These are phyloP conservation scores for Tenodera sinensis DNA, from an alignment of 2,888 invertebrate species.

Conservation along the genomic window DNA sequence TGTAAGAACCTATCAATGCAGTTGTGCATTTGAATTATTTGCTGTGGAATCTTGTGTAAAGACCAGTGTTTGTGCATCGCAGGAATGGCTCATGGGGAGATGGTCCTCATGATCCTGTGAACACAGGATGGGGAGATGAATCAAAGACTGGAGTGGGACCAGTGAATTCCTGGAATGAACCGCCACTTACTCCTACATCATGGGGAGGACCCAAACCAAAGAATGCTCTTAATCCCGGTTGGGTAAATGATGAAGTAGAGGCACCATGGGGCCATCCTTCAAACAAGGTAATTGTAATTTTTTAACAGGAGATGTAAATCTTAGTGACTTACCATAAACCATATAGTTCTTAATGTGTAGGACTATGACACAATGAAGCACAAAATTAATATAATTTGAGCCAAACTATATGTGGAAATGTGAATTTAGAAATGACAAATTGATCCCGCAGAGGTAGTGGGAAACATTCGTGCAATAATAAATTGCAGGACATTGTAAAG, in stretches of 20 bases:
- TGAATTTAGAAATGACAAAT: no score
- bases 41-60: background rate
- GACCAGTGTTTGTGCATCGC: background rate
- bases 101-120: slow-evolving; percentile 39
- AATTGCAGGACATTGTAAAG: no score
- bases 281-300: background rate
- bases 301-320: background rate
- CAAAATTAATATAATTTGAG: no score
- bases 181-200: slow-evolving; percentile 37
- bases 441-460: no score
- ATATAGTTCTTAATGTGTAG: no score
- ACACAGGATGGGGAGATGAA: slow-evolving; percentile 35
- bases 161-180: slow-evolving; percentile 37
- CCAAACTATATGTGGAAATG: no score
- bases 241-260: slow-evolving; percentile 59
- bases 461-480: no score
- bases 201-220: slow-evolving; percentile 40
- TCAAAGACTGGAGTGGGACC: slow-evolving; percentile 30
- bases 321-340: no score
- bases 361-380: no score
- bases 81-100: slow-evolving; percentile 40
- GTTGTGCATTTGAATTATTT: background rate
- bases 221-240: slow-evolving; percentile 42
- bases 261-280: slow-evolving; percentile 61
- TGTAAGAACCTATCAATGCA: background rate